Conservation (phyloP, 2,888 invertebrate genomes). For the Eupeodes luniger region DNA sequence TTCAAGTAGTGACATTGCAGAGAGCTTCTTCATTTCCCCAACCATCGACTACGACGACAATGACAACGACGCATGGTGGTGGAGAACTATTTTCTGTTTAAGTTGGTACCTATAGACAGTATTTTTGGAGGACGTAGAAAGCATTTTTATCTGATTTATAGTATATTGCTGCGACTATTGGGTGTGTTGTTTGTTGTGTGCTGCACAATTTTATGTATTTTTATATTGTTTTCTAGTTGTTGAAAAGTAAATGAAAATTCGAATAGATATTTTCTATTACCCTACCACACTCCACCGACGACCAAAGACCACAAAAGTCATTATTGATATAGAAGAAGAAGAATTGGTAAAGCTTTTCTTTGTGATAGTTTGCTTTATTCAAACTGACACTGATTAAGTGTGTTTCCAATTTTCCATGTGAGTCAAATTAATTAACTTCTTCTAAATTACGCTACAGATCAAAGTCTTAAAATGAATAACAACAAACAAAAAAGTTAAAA, state of each 20-base stretch:
- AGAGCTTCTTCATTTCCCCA: conserved; percentile 37
- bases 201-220: conserved; percentile 23
- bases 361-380: conserved; percentile 10
- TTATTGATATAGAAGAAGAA: not conserved
- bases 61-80: no score
- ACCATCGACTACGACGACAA: not conserved
- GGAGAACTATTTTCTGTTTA: conserved; percentile 51
- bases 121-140: conserved; percentile 34
- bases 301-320: conserved; percentile 1
- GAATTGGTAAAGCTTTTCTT: conserved; percentile 17
- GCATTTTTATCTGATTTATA: conserved; percentile 34
- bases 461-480: conserved; percentile 31
- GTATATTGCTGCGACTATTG: conserved; percentile 1
- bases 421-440: conserved; percentile 39
- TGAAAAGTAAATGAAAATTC: not conserved
- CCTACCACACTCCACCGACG: not conserved
- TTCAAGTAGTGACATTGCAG: conserved; percentile 65
- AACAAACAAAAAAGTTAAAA: not conserved
- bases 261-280: not conserved
- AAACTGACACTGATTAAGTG: conserved; percentile 41
- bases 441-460: not conserved
- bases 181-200: not conserved
- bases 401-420: conserved; percentile 12
- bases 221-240: not conserved
- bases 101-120: conserved; percentile 14